These are phyloP conservation scores for Mormoops blainvillei DNA, from an alignment of 2,113 vertebrate species.

Conservation along the genomic window DNA sequence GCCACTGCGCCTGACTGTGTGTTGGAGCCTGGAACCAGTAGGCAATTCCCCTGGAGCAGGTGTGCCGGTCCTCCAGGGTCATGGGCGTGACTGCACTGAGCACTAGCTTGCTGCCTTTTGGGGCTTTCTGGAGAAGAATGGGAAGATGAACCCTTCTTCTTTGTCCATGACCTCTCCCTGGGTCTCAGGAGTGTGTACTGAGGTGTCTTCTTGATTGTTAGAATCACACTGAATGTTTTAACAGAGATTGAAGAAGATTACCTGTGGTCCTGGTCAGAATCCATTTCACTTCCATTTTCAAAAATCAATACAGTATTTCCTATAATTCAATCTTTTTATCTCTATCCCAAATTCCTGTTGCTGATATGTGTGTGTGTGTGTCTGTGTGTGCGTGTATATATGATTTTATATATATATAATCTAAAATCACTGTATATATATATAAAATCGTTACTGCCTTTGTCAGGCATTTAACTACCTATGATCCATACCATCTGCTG, in stretches of 20 bases:
- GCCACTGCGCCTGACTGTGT: neutral
- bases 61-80: neutral
- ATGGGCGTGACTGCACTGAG: neutral
- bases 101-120: neutral
- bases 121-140: neutral
- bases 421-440: too few species aligned
- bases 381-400: too few species aligned
- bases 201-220: neutral
- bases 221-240: slow-evolving; percentile 38
- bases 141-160: neutral
- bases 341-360: slow-evolving; percentile 25
- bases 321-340: slow-evolving; percentile 35
- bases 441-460: neutral
- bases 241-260: slow-evolving; percentile 25
- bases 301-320: slow-evolving; percentile 55
- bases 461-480: slow-evolving; percentile 64
- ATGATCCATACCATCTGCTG: slow-evolving; percentile 59
- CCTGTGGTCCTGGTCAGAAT: slow-evolving; percentile 16
- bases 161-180: neutral
- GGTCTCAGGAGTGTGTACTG: neutral
- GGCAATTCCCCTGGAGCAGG: neutral
- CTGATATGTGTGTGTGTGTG: neutral
- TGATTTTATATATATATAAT: too few species aligned
- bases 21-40: neutral
- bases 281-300: slow-evolving; percentile 53